A percentile compares a stretch with the other conserved stretches of the same genome.
Conservation (phyloP, 1,140 invertebrate genomes). For the Brachionus rubens region DNA sequence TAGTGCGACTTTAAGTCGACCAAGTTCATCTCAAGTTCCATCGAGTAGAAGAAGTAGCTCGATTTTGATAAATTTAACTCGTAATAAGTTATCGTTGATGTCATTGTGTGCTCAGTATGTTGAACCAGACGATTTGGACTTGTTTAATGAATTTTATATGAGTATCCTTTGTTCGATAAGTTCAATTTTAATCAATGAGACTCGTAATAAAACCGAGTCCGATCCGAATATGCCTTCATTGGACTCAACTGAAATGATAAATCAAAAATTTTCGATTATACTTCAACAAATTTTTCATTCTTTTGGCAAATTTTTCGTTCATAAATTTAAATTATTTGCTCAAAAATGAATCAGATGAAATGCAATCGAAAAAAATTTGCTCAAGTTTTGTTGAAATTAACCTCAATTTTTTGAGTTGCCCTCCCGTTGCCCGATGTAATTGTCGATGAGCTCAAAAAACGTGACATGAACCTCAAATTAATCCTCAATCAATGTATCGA, state of each 20-base stretch:
- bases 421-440: neutral
- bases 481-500: constrained; percentile 40
- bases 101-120: constrained; percentile 41
- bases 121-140: constrained; percentile 25
- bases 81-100: constrained; percentile 41
- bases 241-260: constrained; percentile 40
- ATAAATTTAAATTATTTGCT: constrained; percentile 41
- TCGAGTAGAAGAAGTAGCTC: constrained; percentile 28
- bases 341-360: neutral
- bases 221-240: constrained; percentile 20
- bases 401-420: constrained; percentile 5
- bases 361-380: constrained; percentile 26
- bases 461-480: constrained; percentile 16
- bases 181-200: constrained; percentile 29
- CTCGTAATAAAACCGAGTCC: neutral
- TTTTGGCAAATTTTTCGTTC: constrained; percentile 39
- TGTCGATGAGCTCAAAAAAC: neutral
- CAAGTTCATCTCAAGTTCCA: constrained; percentile 15
- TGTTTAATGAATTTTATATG: constrained; percentile 43
- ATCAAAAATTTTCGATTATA: constrained; percentile 46
- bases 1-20: neutral
- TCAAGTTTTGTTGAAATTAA: constrained; percentile 18
- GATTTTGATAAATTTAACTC: constrained; percentile 18
- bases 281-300: no score
- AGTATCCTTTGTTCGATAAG: constrained; percentile 25